These are phyloP conservation scores for Ammodytes marinus DNA, from an alignment of 2,113 vertebrate species.

Conservation along the genomic window DNA sequence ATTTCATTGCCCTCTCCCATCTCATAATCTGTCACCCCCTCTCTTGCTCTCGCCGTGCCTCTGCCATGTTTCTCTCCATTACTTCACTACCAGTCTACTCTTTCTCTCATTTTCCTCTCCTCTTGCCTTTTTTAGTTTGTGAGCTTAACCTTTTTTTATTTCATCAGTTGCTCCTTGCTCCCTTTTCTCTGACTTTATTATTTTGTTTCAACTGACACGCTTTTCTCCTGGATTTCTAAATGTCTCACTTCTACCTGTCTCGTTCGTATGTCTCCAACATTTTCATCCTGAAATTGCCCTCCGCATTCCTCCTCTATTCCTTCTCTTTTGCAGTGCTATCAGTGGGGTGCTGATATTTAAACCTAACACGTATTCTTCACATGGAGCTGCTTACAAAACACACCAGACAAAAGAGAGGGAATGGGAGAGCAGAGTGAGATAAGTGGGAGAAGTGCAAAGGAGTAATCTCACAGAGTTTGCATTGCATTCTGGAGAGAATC, in stretches of 20 bases:
- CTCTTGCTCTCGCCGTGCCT: slow-evolving; percentile 24
- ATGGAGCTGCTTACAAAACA: slow-evolving; percentile 44
- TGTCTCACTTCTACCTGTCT: not conserved
- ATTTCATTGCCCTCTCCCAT: slow-evolving; percentile 52
- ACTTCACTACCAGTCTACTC: slow-evolving; percentile 10
- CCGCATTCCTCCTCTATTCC: slow-evolving; percentile 32
- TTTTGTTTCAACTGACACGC: too few species aligned
- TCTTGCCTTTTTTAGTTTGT: too few species aligned
- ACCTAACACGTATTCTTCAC: slow-evolving; percentile 42
- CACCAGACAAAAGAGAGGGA: slow-evolving; percentile 34
- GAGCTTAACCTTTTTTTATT: slow-evolving; percentile 40
- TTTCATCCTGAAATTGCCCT: slow-evolving; percentile 31
- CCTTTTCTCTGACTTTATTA: too few species aligned
- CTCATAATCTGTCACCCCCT: slow-evolving; percentile 46
- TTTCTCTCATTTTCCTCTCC: too few species aligned
- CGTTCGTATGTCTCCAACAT: not conserved
- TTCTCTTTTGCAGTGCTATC: slow-evolving; percentile 44
- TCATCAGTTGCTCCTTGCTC: too few species aligned
- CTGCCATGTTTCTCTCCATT: slow-evolving; percentile 48
- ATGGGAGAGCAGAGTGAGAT: slow-evolving; percentile 31
- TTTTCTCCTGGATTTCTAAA: too few species aligned
- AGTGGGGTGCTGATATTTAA: slow-evolving; percentile 53
- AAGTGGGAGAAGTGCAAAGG: slow-evolving; percentile 40
- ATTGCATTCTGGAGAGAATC: slow-evolving; percentile 38
- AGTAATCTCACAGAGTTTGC: slow-evolving; percentile 50